Evolutionary conservation across 2,888 invertebrate species (phyloP), one percentile per base, ranked within the genome.

Genomic region (Galerucella nymphaeae): DNA sequence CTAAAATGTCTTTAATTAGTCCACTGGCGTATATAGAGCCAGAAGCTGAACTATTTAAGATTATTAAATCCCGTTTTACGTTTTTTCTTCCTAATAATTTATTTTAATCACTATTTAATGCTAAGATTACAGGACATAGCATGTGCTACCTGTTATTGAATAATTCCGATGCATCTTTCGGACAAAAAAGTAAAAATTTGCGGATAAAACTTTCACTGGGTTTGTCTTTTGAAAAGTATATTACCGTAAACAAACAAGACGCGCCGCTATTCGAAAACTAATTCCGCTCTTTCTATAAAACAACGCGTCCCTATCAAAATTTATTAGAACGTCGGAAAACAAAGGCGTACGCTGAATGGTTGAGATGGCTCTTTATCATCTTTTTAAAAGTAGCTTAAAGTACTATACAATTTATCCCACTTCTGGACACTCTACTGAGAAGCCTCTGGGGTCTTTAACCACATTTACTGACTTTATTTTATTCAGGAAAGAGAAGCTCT

Each of bases 231-330:
- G n/a, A 64, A 66, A 67, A 69, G 64, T 66, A 41, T 67, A 66
- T 67, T 67, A 55, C 63, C 77, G 77, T 78, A 77, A 78, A 81
- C 80, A 80, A 80, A 78, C 73, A 75, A 78, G 81, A 69, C 61
- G 66, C 67, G 68, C 69, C 67, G 68, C 66, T 76, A 75, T 76
- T 77, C 73, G 73, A 77, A 80, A 77, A 77, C 77, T 75, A 79
- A 80, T 80, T 80, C 78, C 78, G 77, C 75, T 80, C 76, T 73
- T 66, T 71, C 68, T 77, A 74, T 77, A 79, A 79, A 78, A 78
- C 78, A 79, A 80, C 75, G 77, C 75, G 77, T 79, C 76, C 73
- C 71, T 70, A 67, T 65, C 75, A 74, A 76, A 79, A 79, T 81
- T 77, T 81, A 80, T 80, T 77, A 80, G 76, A 78, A 55, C 68